A percentile compares a stretch with the other conserved stretches of the same genome.
Conservation (phyloP, 2,113 vertebrate genomes). For the Ailurus styani region DNA sequence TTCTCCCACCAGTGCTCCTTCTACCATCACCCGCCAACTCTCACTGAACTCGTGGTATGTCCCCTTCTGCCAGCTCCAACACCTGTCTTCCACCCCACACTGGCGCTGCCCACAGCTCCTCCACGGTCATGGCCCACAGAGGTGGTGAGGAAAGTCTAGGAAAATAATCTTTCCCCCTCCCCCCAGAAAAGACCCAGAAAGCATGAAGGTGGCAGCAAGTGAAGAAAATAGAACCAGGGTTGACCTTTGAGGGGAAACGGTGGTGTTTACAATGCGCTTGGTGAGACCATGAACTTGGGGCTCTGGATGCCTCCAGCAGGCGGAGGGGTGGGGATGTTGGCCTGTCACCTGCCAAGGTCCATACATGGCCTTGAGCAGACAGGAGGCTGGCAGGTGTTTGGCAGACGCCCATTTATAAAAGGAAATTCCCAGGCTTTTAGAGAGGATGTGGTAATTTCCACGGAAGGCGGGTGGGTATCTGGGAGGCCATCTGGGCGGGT, state of each 20-base stretch:
- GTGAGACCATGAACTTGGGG: neutral
- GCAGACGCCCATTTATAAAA: neutral
- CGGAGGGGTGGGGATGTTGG: neutral
- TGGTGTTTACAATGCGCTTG: neutral
- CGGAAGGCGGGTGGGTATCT: neutral
- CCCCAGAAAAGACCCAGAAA: neutral
- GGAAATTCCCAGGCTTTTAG: neutral
- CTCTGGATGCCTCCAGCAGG: neutral
- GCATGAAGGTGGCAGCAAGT: too few species aligned
- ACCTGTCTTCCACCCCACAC: neutral
- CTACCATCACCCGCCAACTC: neutral
- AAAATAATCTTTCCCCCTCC: neutral
- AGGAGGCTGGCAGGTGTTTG: neutral
- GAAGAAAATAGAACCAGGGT: neutral
- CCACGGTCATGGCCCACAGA: neutral
- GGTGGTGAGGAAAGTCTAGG: neutral
- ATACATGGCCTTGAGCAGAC: neutral
- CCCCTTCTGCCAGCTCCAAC: neutral
- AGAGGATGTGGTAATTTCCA: neutral
- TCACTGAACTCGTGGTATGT: neutral
- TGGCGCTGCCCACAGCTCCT: neutral
- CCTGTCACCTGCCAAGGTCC: neutral
- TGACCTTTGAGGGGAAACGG: too few species aligned
- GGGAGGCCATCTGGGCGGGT: neutral
- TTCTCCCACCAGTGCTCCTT: neutral